Evolutionary conservation across 2,888 invertebrate species (phyloP), one percentile per base, ranked within the genome.

Genomic region (Himalopsyche tibetana): DNA sequence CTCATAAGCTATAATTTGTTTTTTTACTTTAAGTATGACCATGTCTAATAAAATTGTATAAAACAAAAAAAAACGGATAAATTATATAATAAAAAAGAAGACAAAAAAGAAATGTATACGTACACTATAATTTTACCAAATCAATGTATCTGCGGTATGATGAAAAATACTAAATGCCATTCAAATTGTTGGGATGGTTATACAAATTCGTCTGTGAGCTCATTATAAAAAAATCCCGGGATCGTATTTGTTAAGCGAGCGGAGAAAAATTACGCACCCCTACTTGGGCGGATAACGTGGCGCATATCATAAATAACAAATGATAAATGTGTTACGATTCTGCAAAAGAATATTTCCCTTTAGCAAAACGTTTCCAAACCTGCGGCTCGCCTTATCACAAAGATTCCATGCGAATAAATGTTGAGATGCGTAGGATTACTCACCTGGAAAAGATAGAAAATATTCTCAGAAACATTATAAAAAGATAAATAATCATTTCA

Each of bases 281-380:
- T 74, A 74, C 38, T 74, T 74, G 74, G 74, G 36, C 15, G 74
- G 74, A 74, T 74, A 74, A 38, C 74, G 74, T 36, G 36, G 74
- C 28, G 74, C 74, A 74, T 74, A 82, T 28, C 82, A 55, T 82
- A 82, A 82, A 82, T 82, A 82, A 82, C 55, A 55, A 82, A 82
- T 82, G 82, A 82, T 82, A 55, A 82, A 82, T 82, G 82, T 55
- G 82, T 28, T 55, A 82, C 82, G 38, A 82, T 28, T 82, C 82
- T 17, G 82, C 55, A 82, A 55, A 51, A 38, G 74, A 38, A 74
- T 80, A 42, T 45, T 80, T 51, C 80, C 45, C 80, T 80, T 80
- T 51, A 0, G 80, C 80, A 5, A 74, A 74, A 28, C 11, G 36
- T 36, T 74, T 36, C 74, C 74, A 19, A 74, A 74, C 19, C 38